These are phyloP conservation scores for Protobothrops flavoviridis DNA, from an alignment of 2,113 vertebrate species.

Conservation along the genomic window DNA sequence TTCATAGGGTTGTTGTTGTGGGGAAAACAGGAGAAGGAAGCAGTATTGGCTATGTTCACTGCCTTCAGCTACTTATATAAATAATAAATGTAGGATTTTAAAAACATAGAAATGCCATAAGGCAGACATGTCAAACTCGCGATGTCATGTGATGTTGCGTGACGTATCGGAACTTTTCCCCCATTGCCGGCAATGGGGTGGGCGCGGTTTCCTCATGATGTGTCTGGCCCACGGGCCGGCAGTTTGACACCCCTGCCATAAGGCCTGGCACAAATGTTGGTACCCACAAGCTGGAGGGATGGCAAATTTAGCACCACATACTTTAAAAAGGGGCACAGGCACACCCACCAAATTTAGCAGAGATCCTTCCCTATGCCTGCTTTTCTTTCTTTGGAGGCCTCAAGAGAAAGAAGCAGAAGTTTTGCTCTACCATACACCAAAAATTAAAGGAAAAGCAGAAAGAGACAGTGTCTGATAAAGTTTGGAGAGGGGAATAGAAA, in stretches of 20 bases:
- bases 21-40: not conserved
- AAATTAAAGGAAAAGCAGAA: not conserved
- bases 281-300: not conserved
- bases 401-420: not conserved
- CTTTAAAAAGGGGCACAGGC: not conserved
- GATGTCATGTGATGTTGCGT: rapidly evolving
- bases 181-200: too few relatives aligned
- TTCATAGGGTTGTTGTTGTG: not conserved
- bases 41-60: not conserved
- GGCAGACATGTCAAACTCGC: too few relatives aligned
- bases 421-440: not conserved
- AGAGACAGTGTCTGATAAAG: not conserved
- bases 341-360: not conserved
- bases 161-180: too few relatives aligned
- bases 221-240: too few relatives aligned
- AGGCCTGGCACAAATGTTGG: not conserved
- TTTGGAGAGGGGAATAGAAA: not conserved
- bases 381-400: not conserved
- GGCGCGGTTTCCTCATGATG: too few relatives aligned
- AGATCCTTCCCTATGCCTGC: not conserved
- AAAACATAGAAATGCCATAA: not conserved
- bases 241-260: not conserved
- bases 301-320: not conserved
- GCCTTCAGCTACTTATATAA: not conserved
- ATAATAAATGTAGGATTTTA: not conserved